Evolutionary conservation across 2,888 invertebrate species (phyloP).

Genomic region (Morpho achilles): DNA sequence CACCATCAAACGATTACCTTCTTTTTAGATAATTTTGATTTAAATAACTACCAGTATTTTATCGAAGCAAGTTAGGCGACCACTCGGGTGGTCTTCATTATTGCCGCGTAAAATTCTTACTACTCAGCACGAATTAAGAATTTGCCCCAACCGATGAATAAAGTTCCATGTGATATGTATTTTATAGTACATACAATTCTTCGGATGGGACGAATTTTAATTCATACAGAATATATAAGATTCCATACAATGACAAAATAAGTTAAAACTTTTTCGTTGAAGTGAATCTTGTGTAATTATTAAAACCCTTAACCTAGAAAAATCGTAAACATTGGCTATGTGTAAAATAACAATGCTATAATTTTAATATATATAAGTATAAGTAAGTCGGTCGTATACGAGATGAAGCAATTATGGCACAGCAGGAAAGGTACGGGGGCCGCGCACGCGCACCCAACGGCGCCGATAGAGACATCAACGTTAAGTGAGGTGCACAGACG

Average conservation of each 20-base stretch:
- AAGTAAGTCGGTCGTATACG: conserved; percentile 65
- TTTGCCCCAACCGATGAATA: too few relatives aligned
- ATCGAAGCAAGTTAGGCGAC: too few relatives aligned
- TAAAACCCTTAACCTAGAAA: background rate
- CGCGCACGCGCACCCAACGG: conserved; percentile 58
- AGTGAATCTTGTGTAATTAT: too few relatives aligned
- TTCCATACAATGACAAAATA: too few relatives aligned
- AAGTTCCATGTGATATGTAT: too few relatives aligned
- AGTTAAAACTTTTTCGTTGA: too few relatives aligned
- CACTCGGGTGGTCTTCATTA: conserved; percentile 73
- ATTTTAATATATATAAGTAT: conserved; percentile 39
- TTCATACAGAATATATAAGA: too few relatives aligned
- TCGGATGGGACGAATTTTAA: too few relatives aligned
- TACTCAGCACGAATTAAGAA: background rate
- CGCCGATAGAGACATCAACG: conserved; percentile 76
- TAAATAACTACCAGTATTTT: too few relatives aligned
- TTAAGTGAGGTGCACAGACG: background rate
- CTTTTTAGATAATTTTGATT: too few relatives aligned
- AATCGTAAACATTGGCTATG: conserved; percentile 29
- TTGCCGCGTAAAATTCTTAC: conserved; percentile 35
- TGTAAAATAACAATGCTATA: conserved; percentile 21
- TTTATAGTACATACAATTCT: too few relatives aligned
- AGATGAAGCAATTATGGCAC: conserved; percentile 78
- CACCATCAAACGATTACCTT: too few relatives aligned
- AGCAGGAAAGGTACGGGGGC: conserved; percentile 48